A percentile compares a stretch with the other conserved stretches of the same genome.
Conservation (phyloP, 1,140 invertebrate genomes). For the Battus philenor region DNA sequence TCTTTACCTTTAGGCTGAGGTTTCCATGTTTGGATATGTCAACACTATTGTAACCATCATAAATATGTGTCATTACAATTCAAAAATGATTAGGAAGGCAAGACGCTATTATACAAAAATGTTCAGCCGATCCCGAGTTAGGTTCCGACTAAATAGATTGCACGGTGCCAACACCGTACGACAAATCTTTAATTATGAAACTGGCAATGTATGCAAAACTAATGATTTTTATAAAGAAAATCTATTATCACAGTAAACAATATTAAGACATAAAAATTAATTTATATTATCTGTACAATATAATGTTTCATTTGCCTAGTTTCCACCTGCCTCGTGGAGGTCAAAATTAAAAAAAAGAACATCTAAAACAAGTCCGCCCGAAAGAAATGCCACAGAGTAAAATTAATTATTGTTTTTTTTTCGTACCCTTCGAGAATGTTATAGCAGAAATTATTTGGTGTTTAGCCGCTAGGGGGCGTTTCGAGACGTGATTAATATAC, state of each 20-base stretch:
- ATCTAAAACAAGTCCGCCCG: conserved; percentile 40
- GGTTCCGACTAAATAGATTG: too few relatives aligned
- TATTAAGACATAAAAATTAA: not conserved
- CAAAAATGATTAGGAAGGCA: too few relatives aligned
- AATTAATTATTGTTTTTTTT: conserved; percentile 72
- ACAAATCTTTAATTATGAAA: too few relatives aligned
- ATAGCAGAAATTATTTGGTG: conserved; percentile 72
- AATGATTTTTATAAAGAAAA: too few relatives aligned
- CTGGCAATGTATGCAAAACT: too few relatives aligned
- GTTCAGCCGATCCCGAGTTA: too few relatives aligned
- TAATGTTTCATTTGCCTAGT: conserved; percentile 39
- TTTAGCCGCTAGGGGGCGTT: conserved; percentile 69
- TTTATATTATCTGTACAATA: conserved; percentile 27
- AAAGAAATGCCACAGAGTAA: conserved; percentile 58
- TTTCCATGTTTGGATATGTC: too few relatives aligned
- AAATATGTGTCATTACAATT: too few relatives aligned
- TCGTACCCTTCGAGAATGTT: conserved; percentile 47
- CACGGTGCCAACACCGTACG: too few relatives aligned
- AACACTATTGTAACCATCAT: too few relatives aligned
- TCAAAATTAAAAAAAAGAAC: conserved; percentile 6
- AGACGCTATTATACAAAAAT: too few relatives aligned
- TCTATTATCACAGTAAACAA: not conserved
- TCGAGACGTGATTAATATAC: conserved; percentile 67
- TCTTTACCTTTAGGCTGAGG: too few relatives aligned
- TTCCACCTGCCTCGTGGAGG: conserved; percentile 59